Conservation (phyloP, 2,888 invertebrate genomes). For the Lampropteryx suffumata region DNA sequence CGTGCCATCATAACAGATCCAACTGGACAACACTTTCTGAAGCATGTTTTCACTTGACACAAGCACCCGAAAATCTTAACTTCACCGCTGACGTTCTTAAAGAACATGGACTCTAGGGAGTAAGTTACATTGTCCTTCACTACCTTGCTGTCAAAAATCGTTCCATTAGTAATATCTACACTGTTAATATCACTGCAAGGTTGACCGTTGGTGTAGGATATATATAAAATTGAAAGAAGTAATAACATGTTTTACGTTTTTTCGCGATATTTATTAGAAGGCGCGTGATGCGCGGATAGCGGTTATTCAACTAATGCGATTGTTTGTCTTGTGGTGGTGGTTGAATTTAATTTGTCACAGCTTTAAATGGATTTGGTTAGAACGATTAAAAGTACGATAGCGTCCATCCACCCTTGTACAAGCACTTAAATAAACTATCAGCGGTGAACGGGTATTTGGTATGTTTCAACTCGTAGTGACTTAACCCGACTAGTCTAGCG, state of each 20-base stretch:
- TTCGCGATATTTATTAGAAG: neutral
- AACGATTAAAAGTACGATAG: slow-evolving; percentile 17
- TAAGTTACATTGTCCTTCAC: slow-evolving; percentile 49
- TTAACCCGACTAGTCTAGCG: too few relatives aligned
- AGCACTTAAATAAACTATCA: too few relatives aligned
- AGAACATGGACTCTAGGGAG: slow-evolving; percentile 49
- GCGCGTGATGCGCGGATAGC: slow-evolving; percentile 11
- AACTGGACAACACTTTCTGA: slow-evolving; percentile 64
- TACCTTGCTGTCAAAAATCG: slow-evolving; percentile 37
- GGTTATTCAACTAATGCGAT: slow-evolving; percentile 5
- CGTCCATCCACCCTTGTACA: neutral
- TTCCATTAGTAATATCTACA: slow-evolving; percentile 52
- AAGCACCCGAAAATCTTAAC: slow-evolving; percentile 57
- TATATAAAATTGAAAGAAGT: slow-evolving; percentile 33
- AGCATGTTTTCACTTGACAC: slow-evolving; percentile 56
- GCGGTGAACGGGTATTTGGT: too few relatives aligned
- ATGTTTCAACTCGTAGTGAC: too few relatives aligned
- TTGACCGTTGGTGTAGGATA: slow-evolving; percentile 38
- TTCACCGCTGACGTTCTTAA: slow-evolving; percentile 48
- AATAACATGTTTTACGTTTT: slow-evolving; percentile 32
- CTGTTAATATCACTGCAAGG: slow-evolving; percentile 50
- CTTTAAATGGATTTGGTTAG: slow-evolving; percentile 18
- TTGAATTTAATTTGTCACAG: slow-evolving; percentile 13
- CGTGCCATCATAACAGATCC: slow-evolving; percentile 41
- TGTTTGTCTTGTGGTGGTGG: neutral